Evolutionary conservation across 2,888 invertebrate species (phyloP).

Genomic region (Caenorhabditis sp.): DNA sequence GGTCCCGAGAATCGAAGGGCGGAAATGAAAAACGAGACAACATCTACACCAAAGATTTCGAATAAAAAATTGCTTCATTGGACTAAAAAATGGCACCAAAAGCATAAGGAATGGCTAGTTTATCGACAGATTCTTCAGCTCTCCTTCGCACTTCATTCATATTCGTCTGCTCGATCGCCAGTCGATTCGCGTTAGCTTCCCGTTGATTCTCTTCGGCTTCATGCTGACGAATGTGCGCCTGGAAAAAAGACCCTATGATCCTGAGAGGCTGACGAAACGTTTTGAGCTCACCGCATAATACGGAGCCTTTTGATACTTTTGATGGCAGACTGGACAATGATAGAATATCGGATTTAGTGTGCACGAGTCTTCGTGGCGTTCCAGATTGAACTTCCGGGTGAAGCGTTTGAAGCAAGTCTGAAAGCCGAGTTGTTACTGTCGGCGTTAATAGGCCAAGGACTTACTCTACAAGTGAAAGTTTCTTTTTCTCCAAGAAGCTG

Average conservation of each 20-base stretch:
- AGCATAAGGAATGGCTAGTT: conserved; percentile 44
- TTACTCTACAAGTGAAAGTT: conserved; percentile 48
- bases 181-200: conserved; percentile 11
- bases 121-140: conserved; percentile 38
- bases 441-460: background rate
- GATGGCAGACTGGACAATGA: conserved; percentile 53
- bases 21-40: conserved; percentile 27
- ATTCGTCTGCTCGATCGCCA: conserved; percentile 44
- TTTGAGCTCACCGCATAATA: conserved; percentile 67
- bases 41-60: conserved; percentile 24
- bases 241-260: too few relatives aligned
- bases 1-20: too few relatives aligned
- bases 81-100: conserved; percentile 40
- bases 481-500: conserved; percentile 59
- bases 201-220: conserved; percentile 40
- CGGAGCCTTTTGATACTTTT: conserved; percentile 48
- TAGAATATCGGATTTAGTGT: conserved; percentile 21
- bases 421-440: background rate
- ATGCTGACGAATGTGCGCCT: conserved; percentile 64
- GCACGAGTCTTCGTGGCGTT: conserved; percentile 56
- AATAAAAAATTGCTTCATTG: background rate
- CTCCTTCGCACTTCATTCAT: conserved; percentile 23
- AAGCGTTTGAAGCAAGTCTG: conserved; percentile 70
- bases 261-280: too few relatives aligned
- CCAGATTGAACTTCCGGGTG: conserved; percentile 62